Evolutionary conservation across 2,113 vertebrate genomes (phyloP).

Genomic region (Xenopus laevis): DNA sequence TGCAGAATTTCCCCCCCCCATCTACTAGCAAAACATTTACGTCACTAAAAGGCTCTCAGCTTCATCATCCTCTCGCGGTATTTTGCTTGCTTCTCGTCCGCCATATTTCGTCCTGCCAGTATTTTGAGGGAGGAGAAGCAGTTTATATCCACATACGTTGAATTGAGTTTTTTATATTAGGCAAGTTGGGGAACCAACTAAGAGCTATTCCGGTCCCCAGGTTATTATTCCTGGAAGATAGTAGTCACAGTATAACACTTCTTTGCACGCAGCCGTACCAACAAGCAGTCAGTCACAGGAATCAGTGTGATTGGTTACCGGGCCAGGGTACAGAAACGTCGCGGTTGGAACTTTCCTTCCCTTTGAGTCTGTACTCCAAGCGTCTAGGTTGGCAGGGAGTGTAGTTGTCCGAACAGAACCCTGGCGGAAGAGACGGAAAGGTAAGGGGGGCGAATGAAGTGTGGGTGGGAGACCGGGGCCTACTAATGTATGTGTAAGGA

Average conservation of each 20-base stretch:
- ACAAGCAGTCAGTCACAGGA: neutral
- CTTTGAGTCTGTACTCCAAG: neutral
- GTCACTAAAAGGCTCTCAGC: neutral
- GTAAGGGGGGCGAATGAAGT: neutral
- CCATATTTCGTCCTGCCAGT: conserved; percentile 37
- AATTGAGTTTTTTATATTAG: too few relatives aligned
- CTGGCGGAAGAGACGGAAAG: conserved; percentile 25
- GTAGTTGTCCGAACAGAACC: conserved; percentile 9
- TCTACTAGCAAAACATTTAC: too few relatives aligned
- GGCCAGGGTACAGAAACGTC: conserved; percentile 21
- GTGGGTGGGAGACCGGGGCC: neutral
- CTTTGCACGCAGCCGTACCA: too few relatives aligned
- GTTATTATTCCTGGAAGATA: too few relatives aligned
- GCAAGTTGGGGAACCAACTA: too few relatives aligned
- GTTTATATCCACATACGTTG: neutral
- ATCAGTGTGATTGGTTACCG: conserved; percentile 25
- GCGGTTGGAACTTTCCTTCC: conserved; percentile 11
- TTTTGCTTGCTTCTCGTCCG: conserved; percentile 29
- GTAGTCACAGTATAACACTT: too few relatives aligned
- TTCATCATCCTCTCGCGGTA: conserved; percentile 30
- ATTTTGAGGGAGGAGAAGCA: conserved; percentile 32
- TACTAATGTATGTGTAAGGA: neutral
- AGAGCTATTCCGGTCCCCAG: too few relatives aligned
- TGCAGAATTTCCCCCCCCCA: too few relatives aligned
- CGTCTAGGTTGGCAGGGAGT: conserved; percentile 8